A percentile compares a stretch with the other conserved stretches of the same genome.
Evolutionary conservation across 2,113 vertebrate genomes (phyloP).

Genomic region (Sminthopsis crassicaudata): DNA sequence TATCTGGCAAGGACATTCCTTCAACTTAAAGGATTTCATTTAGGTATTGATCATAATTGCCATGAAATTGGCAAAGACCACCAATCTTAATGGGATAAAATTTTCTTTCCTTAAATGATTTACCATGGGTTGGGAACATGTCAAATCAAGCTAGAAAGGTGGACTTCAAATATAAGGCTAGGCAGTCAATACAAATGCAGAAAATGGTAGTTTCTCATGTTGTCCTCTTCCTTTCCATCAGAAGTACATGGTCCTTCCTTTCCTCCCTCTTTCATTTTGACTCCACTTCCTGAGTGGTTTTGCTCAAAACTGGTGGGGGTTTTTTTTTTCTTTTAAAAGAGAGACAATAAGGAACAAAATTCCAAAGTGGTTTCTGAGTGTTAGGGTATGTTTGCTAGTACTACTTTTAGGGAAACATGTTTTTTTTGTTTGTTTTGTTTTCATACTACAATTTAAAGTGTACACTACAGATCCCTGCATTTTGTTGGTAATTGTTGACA

Average conservation of each 20-base stretch:
- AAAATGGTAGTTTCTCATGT: background rate
- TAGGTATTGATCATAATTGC: constrained; percentile 12
- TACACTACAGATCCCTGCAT: background rate
- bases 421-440: background rate
- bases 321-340: constrained; percentile 10
- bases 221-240: background rate
- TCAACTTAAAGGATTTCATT: constrained; percentile 27
- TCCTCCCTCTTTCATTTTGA: constrained; percentile 1
- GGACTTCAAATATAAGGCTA: constrained; percentile 13
- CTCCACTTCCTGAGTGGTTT: background rate
- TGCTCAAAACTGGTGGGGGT: background rate
- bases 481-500: background rate
- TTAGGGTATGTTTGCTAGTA: background rate
- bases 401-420: background rate
- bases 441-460: background rate
- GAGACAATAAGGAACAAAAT: background rate
- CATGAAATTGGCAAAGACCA: background rate
- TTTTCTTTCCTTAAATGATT: constrained; percentile 10
- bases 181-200: background rate
- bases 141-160: constrained; percentile 42
- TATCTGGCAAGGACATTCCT: background rate
- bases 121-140: background rate
- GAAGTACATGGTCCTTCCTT: background rate
- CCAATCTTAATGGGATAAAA: background rate
- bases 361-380: background rate